phyloP scores from a whole-genome alignment of 2,797 vertebrate genomes.

The Macropus fuliginosus region DNA sequence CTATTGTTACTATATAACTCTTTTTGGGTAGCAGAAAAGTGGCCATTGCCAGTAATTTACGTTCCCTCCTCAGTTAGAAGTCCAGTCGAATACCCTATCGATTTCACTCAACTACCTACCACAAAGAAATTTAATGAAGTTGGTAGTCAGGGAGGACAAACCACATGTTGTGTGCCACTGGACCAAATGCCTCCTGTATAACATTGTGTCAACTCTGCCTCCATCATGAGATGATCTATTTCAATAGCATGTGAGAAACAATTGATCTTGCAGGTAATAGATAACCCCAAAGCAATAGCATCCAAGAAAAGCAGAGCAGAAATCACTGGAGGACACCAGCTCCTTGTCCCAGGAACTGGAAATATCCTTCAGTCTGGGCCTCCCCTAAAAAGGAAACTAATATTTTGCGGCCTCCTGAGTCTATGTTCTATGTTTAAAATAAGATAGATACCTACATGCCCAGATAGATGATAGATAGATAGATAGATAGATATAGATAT shows the following conservation, averaged over 20 bases:
- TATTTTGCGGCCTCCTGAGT: conserved; percentile 30
- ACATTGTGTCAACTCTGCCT: conserved; percentile 18
- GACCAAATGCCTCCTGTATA: conserved; percentile 31
- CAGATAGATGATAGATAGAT: too few species aligned
- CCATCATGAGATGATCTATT: conserved; percentile 58
- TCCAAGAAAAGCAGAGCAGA: conserved; percentile 64
- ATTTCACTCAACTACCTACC: conserved; percentile 48
- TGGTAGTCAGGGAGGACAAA: conserved; percentile 54
- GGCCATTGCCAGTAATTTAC: not conserved
- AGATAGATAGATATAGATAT: too few species aligned
- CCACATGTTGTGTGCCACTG: not conserved
- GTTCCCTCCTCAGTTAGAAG: conserved; percentile 39
- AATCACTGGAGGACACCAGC: conserved; percentile 29
- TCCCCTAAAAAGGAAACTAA: not conserved
- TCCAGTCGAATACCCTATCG: conserved; percentile 16
- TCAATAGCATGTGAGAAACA: conserved; percentile 48
- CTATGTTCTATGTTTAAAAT: conserved; percentile 24
- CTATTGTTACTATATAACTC: not conserved
- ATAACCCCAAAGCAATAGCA: conserved; percentile 57
- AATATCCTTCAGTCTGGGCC: not conserved
- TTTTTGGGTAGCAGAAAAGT: not conserved
- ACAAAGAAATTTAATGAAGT: conserved; percentile 52
- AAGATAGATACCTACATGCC: not conserved
- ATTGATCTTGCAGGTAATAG: conserved; percentile 59
- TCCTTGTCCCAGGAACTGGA: conserved; percentile 36